A percentile compares a stretch with the other conserved stretches of the same genome.
phyloP scores from a whole-genome alignment of 2,888 invertebrate genomes.

The Lasioglossum figueresi region DNA sequence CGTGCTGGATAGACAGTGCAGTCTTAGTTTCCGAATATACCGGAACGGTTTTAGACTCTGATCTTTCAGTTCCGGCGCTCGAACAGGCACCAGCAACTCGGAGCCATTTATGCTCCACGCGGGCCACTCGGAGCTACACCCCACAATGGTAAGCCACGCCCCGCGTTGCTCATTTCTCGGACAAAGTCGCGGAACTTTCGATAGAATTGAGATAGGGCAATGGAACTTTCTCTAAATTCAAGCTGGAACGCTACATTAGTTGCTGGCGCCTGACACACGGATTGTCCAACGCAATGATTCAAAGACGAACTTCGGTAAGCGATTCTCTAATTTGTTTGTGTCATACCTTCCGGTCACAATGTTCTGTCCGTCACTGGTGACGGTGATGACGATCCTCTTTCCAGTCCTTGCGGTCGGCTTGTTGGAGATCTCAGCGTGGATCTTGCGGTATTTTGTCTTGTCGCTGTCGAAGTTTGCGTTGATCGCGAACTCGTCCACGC shows the following conservation, averaged over 20 bases:
- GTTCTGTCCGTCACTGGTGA: conserved; percentile 88
- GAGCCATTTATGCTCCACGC: too few species aligned
- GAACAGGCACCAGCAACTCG: not conserved
- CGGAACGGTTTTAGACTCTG: conserved; percentile 7
- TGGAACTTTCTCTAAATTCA: not conserved
- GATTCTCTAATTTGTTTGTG: not conserved
- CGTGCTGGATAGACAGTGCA: conserved; percentile 84
- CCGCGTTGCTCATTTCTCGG: too few species aligned
- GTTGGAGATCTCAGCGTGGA: conserved; percentile 87
- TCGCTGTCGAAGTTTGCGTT: conserved; percentile 87
- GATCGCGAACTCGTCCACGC: conserved; percentile 88
- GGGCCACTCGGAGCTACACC: too few species aligned
- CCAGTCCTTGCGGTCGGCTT: conserved; percentile 86
- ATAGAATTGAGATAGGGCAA: too few species aligned
- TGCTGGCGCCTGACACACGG: not conserved
- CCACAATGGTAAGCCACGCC: too few species aligned
- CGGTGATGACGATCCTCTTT: conserved; percentile 87
- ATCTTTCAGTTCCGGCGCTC: not conserved
- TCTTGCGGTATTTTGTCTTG: conserved; percentile 87
- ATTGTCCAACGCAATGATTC: not conserved
- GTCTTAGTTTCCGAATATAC: conserved; percentile 36
- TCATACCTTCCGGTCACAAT: conserved; percentile 88
- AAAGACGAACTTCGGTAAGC: not conserved
- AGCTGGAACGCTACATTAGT: not conserved
- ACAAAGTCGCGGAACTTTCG: not conserved